Evolutionary conservation across 2,888 invertebrate species (phyloP), one percentile per base, ranked within the genome.

Genomic region (Drosophila mettleri): DNA sequence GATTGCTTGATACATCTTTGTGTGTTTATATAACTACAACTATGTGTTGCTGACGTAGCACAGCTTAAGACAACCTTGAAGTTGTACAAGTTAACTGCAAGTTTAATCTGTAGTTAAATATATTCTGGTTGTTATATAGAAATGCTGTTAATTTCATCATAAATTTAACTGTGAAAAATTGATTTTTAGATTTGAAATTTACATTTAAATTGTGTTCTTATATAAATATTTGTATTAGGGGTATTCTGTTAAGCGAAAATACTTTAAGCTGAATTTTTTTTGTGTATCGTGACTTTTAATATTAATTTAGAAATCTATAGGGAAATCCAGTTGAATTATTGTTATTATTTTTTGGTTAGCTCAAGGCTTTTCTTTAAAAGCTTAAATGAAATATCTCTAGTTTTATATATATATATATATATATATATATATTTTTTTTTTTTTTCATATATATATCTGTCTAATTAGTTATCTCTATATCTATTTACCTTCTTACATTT

Each of bases 1-100:
- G 24, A 43, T 20, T 20, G 39, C 14, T 18, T 27, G 24, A 8
- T 36, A 27, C 38, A 52, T 52, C 38, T 54, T 41, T 54, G n/a
- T 16, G 1, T 31, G n/a, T n/a, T n/a, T n/a, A n/a, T n/a, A n/a
- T n/a, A n/a, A n/a, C n/a, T n/a, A n/a, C n/a, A n/a, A 16, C 9
- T 52, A 9, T 5, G 14, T 20, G 10, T 8, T 2, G n/a, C 31
- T 20, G 33, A n/a, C 33, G 31, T n/a, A 20, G 18, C n/a, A 10
- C 1, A 8, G 14, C 31, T 29, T 10, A 7, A 20, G 20, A 20
- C 14, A 12, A 5, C 2, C 2, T 39, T 39, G 14, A 14, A 3
- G 14, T 41, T 22, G 8, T 41, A 22, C 8, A 49, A 22, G 33
- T 22, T 22, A n/a, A 10, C 33, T 33, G 31, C 9, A 7, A 33